Base-by-base conservation (phyloP, 2,888 invertebrate species). In the Lysandra bellargus region DNA sequence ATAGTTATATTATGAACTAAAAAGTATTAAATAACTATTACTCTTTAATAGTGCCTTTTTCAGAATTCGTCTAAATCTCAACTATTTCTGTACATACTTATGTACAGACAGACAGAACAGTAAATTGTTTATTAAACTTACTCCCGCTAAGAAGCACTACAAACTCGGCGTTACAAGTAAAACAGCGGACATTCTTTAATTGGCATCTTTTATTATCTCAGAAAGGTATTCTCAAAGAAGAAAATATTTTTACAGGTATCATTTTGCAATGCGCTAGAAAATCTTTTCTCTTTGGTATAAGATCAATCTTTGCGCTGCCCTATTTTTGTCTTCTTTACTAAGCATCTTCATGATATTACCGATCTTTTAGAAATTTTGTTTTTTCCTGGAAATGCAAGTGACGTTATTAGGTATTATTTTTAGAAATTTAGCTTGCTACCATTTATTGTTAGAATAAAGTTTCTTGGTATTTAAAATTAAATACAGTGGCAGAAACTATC, bases 281-380 rank as follows among this genome's bases (percentile, higher is more conserved):
- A 69, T 69, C 69, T 69, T 64, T 37, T 69, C 69, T 69, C 69
- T 69, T 69, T 69, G 33, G 69, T 69, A 69, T 69, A 69, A 69
- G 12, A 69, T 69, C 69, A 37, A 69, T 69, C 69, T 69, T 69
- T 69, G 69, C 33, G 69, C 69, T 69, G 69, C 33, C 33, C 69
- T 69, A 69, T 69, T 69, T 69, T 69, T 37, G 33, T 69, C 14
- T 69, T 69, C 14, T 69, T 69, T 69, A 5, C 30, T 69, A 69
- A 69, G 33, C 64, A 69, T 69, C 64, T 69, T 33, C 30, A 30
- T 33, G 30, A 64, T 64, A 30, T 23, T 64, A 61, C n/a, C 61
- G 23, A 64, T 33, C 64, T 69, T 69, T 69, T 30, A 69, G 64
- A 23, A 12, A 33, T 33, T 30, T 61, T 23, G 9, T 9, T 23